Conservation (phyloP, 35 echinoderm and acorn worm genomes). For the Acanthaster planci region DNA sequence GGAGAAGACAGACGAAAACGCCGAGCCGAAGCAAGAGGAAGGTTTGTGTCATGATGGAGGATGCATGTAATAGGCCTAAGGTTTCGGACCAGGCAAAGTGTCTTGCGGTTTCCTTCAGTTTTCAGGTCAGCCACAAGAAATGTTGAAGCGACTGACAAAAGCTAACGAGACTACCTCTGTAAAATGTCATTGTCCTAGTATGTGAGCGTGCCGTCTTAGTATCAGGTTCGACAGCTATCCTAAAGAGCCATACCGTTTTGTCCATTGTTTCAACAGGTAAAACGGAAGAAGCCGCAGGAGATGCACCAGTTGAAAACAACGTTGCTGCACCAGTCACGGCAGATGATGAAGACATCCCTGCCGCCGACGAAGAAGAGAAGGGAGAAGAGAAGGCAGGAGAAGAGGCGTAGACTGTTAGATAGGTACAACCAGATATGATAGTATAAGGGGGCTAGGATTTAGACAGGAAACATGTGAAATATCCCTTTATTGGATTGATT, state of each 20-base stretch:
- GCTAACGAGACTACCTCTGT: too few species aligned
- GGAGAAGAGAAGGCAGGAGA: conserved; percentile 53
- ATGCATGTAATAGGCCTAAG: too few species aligned
- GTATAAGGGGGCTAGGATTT: background rate
- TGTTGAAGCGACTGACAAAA: too few species aligned
- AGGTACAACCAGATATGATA: background rate
- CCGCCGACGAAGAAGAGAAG: conserved; percentile 45
- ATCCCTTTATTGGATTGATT: background rate
- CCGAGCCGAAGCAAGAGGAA: conserved; percentile 45
- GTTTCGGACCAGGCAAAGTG: too few species aligned
- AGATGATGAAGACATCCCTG: conserved; percentile 28
- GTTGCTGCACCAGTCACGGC: conserved; percentile 12
- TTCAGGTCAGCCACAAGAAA: too few species aligned
- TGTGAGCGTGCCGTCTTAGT: too few species aligned
- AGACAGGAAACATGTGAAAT: background rate
- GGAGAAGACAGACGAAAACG: conserved; percentile 57
- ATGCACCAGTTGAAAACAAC: conserved; percentile 13
- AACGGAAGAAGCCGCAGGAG: background rate
- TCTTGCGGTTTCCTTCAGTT: too few species aligned
- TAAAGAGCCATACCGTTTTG: too few species aligned
- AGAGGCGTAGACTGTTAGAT: conserved; percentile 18
- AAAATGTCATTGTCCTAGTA: too few species aligned
- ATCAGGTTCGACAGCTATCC: too few species aligned
- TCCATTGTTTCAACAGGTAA: background rate
- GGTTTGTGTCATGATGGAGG: background rate